phyloP scores from a whole-genome alignment of 2,888 invertebrate genomes.

The Chaetogeoica ovagalla region DNA sequence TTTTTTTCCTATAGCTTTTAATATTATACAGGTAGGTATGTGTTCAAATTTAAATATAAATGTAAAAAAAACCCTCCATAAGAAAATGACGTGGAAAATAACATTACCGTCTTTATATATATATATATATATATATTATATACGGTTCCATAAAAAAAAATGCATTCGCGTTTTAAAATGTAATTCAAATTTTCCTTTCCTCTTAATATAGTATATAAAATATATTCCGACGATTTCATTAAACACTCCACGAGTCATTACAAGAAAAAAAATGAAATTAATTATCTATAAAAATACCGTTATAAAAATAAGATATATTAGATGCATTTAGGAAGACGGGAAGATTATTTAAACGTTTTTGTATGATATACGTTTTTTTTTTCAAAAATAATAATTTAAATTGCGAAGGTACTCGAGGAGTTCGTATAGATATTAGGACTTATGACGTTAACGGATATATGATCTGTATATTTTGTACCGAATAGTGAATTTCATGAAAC shows the following conservation, averaged over 20 bases:
- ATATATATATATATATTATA: neutral
- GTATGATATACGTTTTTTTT: too few relatives aligned
- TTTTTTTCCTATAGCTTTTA: neutral
- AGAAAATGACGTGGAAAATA: neutral
- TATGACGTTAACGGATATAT: too few relatives aligned
- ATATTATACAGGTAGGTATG: neutral
- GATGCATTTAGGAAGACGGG: too few relatives aligned
- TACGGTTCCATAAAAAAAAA: neutral
- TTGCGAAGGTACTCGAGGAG: too few relatives aligned
- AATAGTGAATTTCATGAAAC: too few relatives aligned
- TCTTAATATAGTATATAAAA: neutral
- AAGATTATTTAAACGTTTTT: too few relatives aligned
- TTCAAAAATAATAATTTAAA: too few relatives aligned
- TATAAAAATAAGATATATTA: too few relatives aligned
- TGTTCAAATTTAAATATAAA: constrained; percentile 26
- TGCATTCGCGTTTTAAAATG: neutral
- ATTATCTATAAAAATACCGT: too few relatives aligned
- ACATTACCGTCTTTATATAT: neutral
- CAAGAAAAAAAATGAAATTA: neutral
- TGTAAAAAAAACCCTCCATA: neutral
- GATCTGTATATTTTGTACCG: too few relatives aligned
- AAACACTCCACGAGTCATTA: neutral
- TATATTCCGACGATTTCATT: neutral
- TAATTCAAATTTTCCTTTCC: constrained; percentile 19
- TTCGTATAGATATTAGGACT: too few relatives aligned